Base-by-base conservation (phyloP, 2,113 vertebrate species). In the Brachypteracias leptosomus region DNA sequence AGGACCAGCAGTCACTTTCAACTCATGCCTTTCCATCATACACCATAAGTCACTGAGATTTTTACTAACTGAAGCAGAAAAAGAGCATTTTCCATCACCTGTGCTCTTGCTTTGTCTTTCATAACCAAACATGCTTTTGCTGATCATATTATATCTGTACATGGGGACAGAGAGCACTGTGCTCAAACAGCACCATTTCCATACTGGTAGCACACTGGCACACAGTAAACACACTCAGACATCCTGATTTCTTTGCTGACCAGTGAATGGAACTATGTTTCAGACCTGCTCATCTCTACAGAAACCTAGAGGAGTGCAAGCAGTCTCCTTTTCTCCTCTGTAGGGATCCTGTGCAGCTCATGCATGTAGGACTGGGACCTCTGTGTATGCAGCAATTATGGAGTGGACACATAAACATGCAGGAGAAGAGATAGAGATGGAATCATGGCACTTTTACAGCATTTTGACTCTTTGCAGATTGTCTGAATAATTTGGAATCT, bases 391-490 rank as follows among this genome's bases (percentile, higher is more conserved):
- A 55, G 71, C 0, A 0, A 9, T 31, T 67, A n/a, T 3, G 17
- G 36, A 54, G 16, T 40, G 84, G 76, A 82, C 68, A 61, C 36
- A 55, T 12, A 59, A 72, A 58, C 52, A 74, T 0, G 1, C 10
- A 49, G 36, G 16, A 74, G 18, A 93, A 79, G 59, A 85, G 46
- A 38, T 8, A 33, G 13, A 95, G 89, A 52, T 24, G 63, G 31
- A 84, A 92, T 44, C 8, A 9, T 11, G n/a, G 55, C 19, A 59
- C 61, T 94, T 84, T 86, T 77, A 87, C 28, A 75, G 54, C 49
- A 67, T 63, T 87, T 85, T 92, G 80, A 73, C 57, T 92, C 49
- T 78, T 47, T 85, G 73, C 77, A 92, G 70, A 85, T 77, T 81
- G 72, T 47, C 47, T 90, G 76, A 93, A 65, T 85, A 63, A 93